Conservation (phyloP, 2,113 vertebrate species). For the Pedionomus torquatus region DNA sequence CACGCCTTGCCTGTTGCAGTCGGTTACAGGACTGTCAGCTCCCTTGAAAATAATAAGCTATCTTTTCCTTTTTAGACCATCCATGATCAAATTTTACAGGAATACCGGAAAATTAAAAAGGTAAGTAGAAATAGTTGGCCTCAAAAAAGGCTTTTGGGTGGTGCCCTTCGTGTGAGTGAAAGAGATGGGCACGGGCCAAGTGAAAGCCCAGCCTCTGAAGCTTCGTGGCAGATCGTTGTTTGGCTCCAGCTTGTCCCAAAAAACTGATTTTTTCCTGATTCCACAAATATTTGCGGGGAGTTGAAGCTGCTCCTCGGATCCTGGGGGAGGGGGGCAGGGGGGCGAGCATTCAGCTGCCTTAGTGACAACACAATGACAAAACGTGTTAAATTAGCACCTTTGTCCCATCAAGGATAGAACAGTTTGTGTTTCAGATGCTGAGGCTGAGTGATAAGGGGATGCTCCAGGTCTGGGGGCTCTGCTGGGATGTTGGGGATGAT, state of each 20-base stretch:
- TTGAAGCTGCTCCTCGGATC: not conserved
- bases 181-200: not conserved
- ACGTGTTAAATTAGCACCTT: rapidly evolving
- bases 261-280: not conserved
- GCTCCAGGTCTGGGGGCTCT: not conserved
- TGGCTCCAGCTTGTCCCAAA: not conserved
- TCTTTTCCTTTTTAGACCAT: constrained; percentile 81
- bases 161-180: not conserved
- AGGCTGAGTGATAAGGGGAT: not conserved
- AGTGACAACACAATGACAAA: rapidly evolving
- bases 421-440: not conserved
- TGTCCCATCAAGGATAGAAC: not conserved
- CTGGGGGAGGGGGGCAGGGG: not conserved
- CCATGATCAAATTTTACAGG: constrained; percentile 96
- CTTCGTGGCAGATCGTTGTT: not conserved
- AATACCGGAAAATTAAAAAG: constrained; percentile 98
- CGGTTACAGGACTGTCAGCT: not conserved
- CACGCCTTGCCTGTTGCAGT: not conserved
- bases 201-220: not conserved
- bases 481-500: rapidly evolving
- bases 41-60: not conserved
- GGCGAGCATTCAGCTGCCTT: not conserved
- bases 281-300: not conserved
- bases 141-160: not conserved
- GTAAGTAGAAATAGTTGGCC: constrained; percentile 57